Conservation (phyloP, 2,113 vertebrate species). For the Phalacrocorax carbo region DNA sequence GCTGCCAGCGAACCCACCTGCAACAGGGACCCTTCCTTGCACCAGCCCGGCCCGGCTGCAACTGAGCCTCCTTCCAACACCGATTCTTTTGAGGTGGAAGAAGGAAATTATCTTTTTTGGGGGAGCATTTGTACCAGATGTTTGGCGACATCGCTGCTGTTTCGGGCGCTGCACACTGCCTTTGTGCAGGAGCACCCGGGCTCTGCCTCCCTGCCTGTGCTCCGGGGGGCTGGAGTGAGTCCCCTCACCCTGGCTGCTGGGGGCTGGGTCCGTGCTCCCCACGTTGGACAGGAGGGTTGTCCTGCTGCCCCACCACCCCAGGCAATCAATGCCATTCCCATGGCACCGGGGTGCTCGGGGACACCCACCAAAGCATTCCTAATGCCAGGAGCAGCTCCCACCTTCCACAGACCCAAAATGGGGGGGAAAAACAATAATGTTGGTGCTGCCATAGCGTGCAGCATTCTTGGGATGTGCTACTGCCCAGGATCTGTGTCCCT, state of each 20-base stretch:
- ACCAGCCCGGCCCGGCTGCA: accelerated
- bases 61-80: neutral
- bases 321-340: neutral
- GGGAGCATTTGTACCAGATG: neutral
- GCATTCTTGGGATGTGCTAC: neutral
- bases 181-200: accelerated
- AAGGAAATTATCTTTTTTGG: neutral
- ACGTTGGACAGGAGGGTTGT: neutral
- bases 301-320: neutral
- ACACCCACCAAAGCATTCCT: neutral
- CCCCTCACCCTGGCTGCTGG: neutral
- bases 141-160: neutral
- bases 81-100: neutral
- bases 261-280: neutral
- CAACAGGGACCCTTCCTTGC: neutral
- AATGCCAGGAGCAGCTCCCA: neutral
- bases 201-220: neutral
- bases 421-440: accelerated
- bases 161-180: accelerated
- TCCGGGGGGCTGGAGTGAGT: accelerated
- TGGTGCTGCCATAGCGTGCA: neutral
- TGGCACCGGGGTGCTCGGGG: neutral
- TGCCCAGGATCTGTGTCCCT: neutral
- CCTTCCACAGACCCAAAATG: neutral
- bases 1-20: accelerated